phyloP scores from a whole-genome alignment of 2,888 invertebrate species.

The Leptothorax acervorum region DNA sequence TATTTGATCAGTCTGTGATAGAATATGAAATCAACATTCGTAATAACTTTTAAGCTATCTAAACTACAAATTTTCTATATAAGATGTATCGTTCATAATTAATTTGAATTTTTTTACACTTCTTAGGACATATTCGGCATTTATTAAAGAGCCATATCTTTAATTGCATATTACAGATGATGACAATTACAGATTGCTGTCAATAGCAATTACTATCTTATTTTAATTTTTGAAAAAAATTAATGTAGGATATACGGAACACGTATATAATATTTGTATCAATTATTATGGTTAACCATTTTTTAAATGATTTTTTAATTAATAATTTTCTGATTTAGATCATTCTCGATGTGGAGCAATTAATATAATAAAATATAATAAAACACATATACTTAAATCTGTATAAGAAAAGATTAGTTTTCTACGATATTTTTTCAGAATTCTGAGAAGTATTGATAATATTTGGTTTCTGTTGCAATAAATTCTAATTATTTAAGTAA shows the following conservation, averaged over 20 bases:
- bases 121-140: slow-evolving; percentile 54
- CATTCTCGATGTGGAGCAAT: background rate
- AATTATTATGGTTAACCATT: background rate
- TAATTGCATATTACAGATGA: slow-evolving; percentile 15
- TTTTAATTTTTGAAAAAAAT: background rate
- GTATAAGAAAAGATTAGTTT: background rate
- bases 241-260: background rate
- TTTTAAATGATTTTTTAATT: background rate
- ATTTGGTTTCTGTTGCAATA: slow-evolving; percentile 21
- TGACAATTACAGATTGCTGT: slow-evolving; percentile 11
- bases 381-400: background rate
- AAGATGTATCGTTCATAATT: slow-evolving; percentile 14
- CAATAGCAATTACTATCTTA: background rate
- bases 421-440: background rate
- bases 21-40: slow-evolving; percentile 57
- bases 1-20: slow-evolving; percentile 65
- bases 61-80: slow-evolving; percentile 31
- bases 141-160: slow-evolving; percentile 48
- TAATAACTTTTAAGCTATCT: slow-evolving; percentile 6
- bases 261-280: background rate
- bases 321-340: background rate
- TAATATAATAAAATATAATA: background rate
- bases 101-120: slow-evolving; percentile 39
- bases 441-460: slow-evolving; percentile 3
- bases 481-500: slow-evolving; percentile 37